Evolutionary conservation across 2,113 vertebrate species (phyloP).

Genomic region (Crypturellus undulatus): DNA sequence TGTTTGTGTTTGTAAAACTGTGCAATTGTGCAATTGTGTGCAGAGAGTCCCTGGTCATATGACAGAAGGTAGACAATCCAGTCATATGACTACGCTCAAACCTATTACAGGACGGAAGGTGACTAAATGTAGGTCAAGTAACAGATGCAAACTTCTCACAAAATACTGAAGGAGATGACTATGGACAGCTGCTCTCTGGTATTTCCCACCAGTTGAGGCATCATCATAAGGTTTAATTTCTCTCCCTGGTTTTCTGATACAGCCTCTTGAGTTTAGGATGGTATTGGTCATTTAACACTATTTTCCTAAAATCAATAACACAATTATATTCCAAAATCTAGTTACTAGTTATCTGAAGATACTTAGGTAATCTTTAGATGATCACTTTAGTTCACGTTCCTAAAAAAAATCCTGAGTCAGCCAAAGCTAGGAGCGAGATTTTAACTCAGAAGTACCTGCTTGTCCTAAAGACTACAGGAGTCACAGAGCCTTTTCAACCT

Average conservation of each 20-base stretch:
- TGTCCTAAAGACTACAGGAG: neutral
- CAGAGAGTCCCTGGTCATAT: rapidly evolving
- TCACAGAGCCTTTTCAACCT: neutral
- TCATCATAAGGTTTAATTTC: neutral
- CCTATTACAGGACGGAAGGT: neutral
- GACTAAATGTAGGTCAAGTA: neutral
- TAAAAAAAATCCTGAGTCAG: neutral
- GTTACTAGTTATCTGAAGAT: neutral
- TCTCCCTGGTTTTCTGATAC: neutral
- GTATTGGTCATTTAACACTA: neutral
- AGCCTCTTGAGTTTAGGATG: neutral
- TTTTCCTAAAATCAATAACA: neutral
- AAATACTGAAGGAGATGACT: neutral
- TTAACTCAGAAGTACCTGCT: neutral
- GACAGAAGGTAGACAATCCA: neutral
- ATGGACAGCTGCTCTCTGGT: rapidly evolving
- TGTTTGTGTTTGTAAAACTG: neutral
- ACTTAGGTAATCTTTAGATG: neutral
- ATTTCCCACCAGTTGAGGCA: neutral
- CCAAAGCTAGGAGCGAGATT: neutral
- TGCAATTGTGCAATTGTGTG: neutral
- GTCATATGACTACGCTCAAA: neutral
- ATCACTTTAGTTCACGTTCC: neutral
- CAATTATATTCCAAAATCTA: rapidly evolving
- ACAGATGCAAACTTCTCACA: neutral